Percentiles rank a stretch among this genome's conserved stretches.
Conservation (phyloP, 2,113 vertebrate genomes). For the Ailuropoda melanoleuca region DNA sequence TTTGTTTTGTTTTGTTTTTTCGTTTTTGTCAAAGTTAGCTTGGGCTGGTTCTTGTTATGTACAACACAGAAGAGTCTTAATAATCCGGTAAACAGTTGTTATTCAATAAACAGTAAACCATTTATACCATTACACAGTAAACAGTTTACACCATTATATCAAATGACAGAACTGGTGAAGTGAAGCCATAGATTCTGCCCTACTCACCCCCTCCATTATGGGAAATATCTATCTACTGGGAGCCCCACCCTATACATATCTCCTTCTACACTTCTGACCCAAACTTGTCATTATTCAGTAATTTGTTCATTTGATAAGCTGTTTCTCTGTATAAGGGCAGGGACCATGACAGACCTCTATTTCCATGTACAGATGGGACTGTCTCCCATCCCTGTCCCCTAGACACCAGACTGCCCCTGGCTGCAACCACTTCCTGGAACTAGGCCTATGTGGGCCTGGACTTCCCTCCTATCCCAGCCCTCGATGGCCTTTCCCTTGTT, state of each 20-base stretch:
- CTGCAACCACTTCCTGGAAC: neutral
- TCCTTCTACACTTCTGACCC: neutral
- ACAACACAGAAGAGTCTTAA: neutral
- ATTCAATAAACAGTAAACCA: neutral
- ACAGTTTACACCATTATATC: neutral
- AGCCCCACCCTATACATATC: neutral
- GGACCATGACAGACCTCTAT: neutral
- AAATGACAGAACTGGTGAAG: neutral
- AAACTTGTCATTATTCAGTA: neutral
- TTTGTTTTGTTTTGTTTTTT: neutral
- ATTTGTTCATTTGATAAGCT: neutral
- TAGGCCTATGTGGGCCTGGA: fast-evolving
- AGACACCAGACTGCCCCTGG: neutral
- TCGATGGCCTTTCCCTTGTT: neutral
- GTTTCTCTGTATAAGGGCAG: neutral
- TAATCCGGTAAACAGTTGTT: neutral
- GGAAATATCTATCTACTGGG: neutral
- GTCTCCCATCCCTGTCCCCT: neutral
- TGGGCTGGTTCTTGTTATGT: neutral
- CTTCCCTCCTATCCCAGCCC: neutral
- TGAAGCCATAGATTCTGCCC: neutral
- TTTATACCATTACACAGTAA: neutral
- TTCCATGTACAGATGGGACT: neutral
- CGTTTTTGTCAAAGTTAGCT: neutral
- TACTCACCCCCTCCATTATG: neutral